Evolutionary conservation across 2,888 invertebrate genomes (phyloP), one percentile per base, ranked within the genome.

Genomic region (Dasypolia templi): DNA sequence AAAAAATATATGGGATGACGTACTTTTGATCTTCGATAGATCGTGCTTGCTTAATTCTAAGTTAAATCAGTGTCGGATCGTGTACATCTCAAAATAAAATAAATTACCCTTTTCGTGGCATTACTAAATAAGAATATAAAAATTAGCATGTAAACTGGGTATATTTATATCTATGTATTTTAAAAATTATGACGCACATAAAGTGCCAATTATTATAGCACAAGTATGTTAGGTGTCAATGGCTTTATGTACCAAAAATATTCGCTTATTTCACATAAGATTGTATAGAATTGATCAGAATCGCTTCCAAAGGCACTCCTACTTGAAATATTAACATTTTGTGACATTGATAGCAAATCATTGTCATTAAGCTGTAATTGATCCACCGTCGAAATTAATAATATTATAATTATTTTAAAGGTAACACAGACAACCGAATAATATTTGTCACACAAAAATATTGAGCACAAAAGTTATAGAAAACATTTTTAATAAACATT

Each of bases 131-230:
- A 62, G 67, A 44, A 58, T 68, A 70, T 68, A 63, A 81, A n/a
- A 35, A 65, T 59, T 82, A 84, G 67, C 17, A 44, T 68, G 12
- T 70, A 81, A 83, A 59, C 19, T 75, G 56, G 63, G 46, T 84
- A 69, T 62, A 65, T 58, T 55, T 63, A 79, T 67, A 68, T 51
- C 51, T 65, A 59, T 69, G 46, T 19, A 46, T 65, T 70, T 19
- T 39, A 62, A 42, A 68, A 70, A 51, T n/a, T 46, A 44, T 59
- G 39, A 72, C 83, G 83, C 86, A 83, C 83, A 85, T 79, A 75
- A 83, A 58, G 86, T 85, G 83, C 82, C 82, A 82, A 82, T 84
- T 72, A 67, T 61, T 64, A 62, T 71, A 76, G 81, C 84, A 82
- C 85, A 84, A 76, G 39, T 81, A 69, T 66, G 32, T 53, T 81